Evolutionary conservation across 35 echinoderm and acorn worm genomes (phyloP).

Genomic region (Heliocidaris tuberculata): DNA sequence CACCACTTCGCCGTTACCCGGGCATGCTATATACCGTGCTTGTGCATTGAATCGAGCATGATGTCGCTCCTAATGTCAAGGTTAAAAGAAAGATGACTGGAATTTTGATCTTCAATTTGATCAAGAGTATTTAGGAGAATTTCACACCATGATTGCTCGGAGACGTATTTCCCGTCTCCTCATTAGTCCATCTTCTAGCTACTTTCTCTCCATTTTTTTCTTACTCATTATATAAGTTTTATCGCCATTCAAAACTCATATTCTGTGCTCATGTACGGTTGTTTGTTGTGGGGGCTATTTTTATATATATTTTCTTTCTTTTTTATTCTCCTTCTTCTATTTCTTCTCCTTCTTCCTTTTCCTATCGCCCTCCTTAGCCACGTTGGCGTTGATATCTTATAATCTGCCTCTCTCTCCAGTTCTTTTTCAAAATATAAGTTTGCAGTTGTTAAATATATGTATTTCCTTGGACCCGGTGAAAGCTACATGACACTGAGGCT

Average conservation of each 20-base stretch:
- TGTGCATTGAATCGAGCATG: conserved; percentile 1
- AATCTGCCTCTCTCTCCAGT: not conserved
- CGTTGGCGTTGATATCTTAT: too few species aligned
- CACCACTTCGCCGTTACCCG: too few species aligned
- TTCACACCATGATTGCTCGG: not conserved
- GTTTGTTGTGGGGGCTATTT: too few species aligned
- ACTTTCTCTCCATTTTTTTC: not conserved
- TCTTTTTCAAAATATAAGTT: too few species aligned
- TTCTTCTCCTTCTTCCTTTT: not conserved
- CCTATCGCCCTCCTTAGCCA: not conserved
- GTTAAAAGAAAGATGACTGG: conserved; percentile 9
- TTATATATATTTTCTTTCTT: too few species aligned
- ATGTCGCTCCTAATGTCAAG: not conserved
- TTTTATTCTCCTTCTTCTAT: not conserved
- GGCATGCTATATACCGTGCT: not conserved
- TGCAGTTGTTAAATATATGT: too few species aligned
- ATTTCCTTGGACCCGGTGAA: too few species aligned
- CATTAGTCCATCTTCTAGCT: not conserved
- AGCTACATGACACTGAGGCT: too few species aligned
- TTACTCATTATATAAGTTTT: not conserved
- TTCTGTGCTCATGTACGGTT: not conserved
- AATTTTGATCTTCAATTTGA: not conserved
- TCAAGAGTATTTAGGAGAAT: not conserved
- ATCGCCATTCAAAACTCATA: not conserved
- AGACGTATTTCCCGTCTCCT: not conserved